Evolutionary conservation across 2,797 vertebrate genomes (phyloP).

Genomic region (Crypturellus tataupa): DNA sequence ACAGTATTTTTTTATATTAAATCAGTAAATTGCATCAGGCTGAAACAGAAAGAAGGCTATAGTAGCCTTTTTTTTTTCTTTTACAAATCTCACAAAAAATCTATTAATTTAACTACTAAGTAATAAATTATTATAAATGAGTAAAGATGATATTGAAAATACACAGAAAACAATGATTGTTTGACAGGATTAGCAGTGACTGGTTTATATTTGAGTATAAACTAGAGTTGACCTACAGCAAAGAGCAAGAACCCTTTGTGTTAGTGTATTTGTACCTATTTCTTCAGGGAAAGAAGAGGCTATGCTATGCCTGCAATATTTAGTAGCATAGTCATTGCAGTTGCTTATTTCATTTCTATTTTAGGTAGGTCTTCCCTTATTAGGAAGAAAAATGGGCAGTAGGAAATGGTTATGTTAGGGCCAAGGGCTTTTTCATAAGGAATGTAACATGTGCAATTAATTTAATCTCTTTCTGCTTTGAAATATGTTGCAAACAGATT

Average conservation of each 20-base stretch:
- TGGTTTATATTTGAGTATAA: not conserved
- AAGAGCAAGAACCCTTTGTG: not conserved
- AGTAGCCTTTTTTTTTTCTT: not conserved
- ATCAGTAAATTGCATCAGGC: not conserved
- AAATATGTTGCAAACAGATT: slow-evolving; percentile 24
- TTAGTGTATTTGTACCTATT: not conserved
- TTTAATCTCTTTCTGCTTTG: slow-evolving; percentile 23
- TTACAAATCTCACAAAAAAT: not conserved
- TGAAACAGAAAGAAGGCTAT: not conserved
- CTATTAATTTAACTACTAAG: not conserved
- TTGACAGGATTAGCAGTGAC: not conserved
- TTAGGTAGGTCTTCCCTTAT: not conserved
- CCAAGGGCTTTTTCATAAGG: not conserved
- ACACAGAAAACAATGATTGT: not conserved
- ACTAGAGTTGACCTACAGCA: not conserved
- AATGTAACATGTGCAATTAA: not conserved
- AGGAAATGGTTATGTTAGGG: not conserved
- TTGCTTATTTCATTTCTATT: slow-evolving; percentile 4
- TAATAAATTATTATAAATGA: not conserved
- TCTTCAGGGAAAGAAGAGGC: not conserved
- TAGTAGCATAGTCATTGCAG: not conserved
- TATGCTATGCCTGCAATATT: not conserved
- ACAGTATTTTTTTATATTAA: not conserved
- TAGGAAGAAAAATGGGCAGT: not conserved
- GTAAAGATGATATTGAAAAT: not conserved